Base-by-base conservation (phyloP, 2,888 invertebrate genomes). In the Drosophila bunnanda region DNA sequence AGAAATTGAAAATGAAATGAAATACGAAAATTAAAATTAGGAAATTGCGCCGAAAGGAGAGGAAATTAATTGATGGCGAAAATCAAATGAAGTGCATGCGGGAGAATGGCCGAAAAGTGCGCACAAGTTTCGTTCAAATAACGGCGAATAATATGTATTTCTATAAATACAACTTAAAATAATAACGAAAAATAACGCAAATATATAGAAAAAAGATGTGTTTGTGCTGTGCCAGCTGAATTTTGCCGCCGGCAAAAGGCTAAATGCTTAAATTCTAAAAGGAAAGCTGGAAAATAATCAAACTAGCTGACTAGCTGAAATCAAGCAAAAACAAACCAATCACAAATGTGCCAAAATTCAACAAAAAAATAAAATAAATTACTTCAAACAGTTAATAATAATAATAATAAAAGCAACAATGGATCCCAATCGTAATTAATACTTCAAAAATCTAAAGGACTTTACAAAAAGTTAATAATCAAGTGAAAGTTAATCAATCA, bases 171-270 rank as follows among this genome's bases (percentile, higher is more conserved):
- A 68, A 60, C 54, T 52, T 50, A 17, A 60, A 59, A 62, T 34
- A 53, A 41, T 25, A 48, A 17, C 48, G 28, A 60, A 65, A 60
- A 53, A 43, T 28, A 48, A 22, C 32, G 13, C 32, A 15, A 32
- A 50, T 32, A 36, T n/a, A 12, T 17, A n/a, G 43, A 36, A 32
- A 28, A 55, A 34, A 67, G 13, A 60, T 66, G 43, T 44, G 32
- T 32, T 34, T 17, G 44, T 28, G 60, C 50, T 43, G 50, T 53
- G 58, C 56, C 34, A 53, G 58, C 34, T 36, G 38, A 73, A 65
- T 58, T 34, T 52, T 68, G 78, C 84, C 84, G 84, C 71, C 85
- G 89, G 87, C 72, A 77, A 78, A 66, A 76, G 75, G 77, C 61
- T 75, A 68, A 54, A 69, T 72, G 64, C 57, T 60, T 60, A 77